Evolutionary conservation across 2,797 vertebrate species (phyloP).

Genomic region (Peromyscus aztecus): DNA sequence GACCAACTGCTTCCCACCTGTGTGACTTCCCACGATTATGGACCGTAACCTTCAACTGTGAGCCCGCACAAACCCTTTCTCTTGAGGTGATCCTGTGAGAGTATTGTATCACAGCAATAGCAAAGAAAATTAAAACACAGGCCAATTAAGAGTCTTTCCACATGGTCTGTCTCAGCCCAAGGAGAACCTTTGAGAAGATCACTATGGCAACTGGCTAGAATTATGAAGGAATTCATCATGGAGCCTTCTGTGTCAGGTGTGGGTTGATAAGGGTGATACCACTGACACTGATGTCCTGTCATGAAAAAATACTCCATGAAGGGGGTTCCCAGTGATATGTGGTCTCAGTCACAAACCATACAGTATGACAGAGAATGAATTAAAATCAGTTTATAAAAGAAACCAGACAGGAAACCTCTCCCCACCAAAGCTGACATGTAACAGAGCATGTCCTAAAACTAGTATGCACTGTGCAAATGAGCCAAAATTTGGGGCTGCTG

Average conservation of each 20-base stretch:
- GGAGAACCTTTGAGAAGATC: not conserved
- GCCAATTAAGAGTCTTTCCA: accelerated
- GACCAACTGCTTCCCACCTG: not conserved
- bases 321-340: too few relatives aligned
- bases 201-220: not conserved
- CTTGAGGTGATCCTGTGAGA: not conserved
- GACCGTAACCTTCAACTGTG: not conserved
- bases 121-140: not conserved
- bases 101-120: not conserved
- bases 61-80: too few relatives aligned
- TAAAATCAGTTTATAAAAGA: not conserved
- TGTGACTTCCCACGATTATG: not conserved
- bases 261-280: not conserved
- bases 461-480: not conserved
- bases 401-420: not conserved
- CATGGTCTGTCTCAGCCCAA: not conserved
- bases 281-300: not conserved
- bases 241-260: not conserved
- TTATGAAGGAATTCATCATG: not conserved
- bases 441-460: not conserved
- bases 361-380: not conserved
- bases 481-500: not conserved
- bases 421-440: not conserved
- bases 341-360: not conserved
- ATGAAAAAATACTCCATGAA: not conserved